A percentile compares a stretch with the other conserved stretches of the same genome.
Evolutionary conservation across 2,888 invertebrate species (phyloP).

Genomic region (Orthosia incerta): DNA sequence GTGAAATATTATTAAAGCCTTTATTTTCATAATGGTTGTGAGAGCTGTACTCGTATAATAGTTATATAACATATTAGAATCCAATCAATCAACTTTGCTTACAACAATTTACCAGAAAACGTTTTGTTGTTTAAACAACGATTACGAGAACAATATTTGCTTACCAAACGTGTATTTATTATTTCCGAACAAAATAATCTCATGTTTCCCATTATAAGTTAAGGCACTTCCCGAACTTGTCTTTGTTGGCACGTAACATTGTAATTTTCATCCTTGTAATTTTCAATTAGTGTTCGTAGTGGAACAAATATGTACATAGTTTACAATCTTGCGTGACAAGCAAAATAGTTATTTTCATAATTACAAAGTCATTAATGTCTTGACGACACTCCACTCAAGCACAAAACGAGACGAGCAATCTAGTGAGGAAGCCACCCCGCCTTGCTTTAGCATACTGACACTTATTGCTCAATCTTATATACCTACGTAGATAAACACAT

Average conservation of each 20-base stretch:
- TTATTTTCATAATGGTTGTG: not conserved
- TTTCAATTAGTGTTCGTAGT: conserved; percentile 64
- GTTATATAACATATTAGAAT: conserved; percentile 3
- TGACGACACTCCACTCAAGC: conserved; percentile 62
- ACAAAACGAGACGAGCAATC: conserved; percentile 65
- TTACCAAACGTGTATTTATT: conserved; percentile 1
- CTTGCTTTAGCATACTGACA: conserved; percentile 52
- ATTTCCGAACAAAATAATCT: conserved; percentile 28
- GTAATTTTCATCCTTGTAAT: conserved; percentile 62
- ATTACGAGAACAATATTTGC: conserved; percentile 18
- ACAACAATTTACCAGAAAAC: conserved; percentile 2
- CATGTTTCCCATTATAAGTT: conserved; percentile 27
- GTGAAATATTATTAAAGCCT: conserved; percentile 3
- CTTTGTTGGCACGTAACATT: conserved; percentile 53
- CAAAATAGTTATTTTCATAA: conserved; percentile 68
- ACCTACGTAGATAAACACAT: conserved; percentile 26
- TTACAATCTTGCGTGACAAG: conserved; percentile 65
- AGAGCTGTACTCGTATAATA: no score
- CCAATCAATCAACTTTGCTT: conserved; percentile 30
- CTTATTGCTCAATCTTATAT: conserved; percentile 51
- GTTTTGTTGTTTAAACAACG: conserved; percentile 19
- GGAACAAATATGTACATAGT: conserved; percentile 67
- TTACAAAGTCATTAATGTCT: conserved; percentile 72
- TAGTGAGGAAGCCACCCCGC: conserved; percentile 47
- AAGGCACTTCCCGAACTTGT: conserved; percentile 27